Base-by-base conservation (phyloP, 2,113 vertebrate species). In the Trichomycterus rosablanca region DNA sequence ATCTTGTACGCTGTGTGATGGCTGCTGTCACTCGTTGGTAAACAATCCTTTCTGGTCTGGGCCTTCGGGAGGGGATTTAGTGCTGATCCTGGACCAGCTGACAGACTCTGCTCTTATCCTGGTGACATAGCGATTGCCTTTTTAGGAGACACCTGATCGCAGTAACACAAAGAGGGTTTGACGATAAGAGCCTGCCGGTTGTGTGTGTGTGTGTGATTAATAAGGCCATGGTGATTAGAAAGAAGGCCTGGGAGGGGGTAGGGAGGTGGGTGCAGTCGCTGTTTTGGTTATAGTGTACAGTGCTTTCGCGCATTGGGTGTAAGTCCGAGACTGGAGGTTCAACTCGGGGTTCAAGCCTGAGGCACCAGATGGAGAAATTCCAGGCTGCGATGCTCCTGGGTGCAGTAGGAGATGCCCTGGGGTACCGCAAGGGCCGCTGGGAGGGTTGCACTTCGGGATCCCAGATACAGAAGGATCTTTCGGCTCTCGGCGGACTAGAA, bases 371-470 rank as follows among this genome's bases (percentile, higher is more conserved):
- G 95, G 96, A 99, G 79, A 92, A 88, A 73, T 99, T 96, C 70
- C 90, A 90, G 80, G 91, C 94, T 26, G 95, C 84, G 0, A 88
- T 99, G 80, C 73, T 97, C 49, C 85, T 98, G 56, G 90, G 87
- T 3, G 87, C 79, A 1, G 90, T 85, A 1, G 95, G 95, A 0
- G 95, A 99, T 63, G 89, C 90, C 0, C 83, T 99, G 0, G 95
- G 95, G 51, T 92, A 88, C 61, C 84, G 86, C 51, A 93, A 93
- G 22, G 84, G 90, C 48, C 81, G 71, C 18, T 83, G 83, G 76
- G 88, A 91, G 74, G 74, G 75, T 67, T 91, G 89, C 60, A 73
- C 72, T 10, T 86, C 84, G 1, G 91, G 92, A 15, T 75, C 80
- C 49, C 85, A 84, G 66, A 88, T 93, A 80, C 92, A 90, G 72